Conservation (phyloP, 2,113 vertebrate genomes). For the Austrofundulus limnaeus region DNA sequence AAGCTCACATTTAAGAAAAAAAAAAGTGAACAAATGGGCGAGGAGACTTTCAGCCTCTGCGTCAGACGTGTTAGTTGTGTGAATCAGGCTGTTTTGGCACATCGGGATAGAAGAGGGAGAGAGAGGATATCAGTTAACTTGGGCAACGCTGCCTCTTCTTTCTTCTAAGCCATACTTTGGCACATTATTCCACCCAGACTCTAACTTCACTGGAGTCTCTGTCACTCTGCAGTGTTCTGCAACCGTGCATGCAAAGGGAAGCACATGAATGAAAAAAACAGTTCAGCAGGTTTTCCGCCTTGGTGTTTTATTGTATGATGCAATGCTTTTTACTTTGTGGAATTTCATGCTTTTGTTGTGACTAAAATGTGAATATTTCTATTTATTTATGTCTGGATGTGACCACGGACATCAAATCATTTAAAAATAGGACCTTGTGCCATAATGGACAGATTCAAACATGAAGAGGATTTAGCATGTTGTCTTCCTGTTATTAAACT, state of each 20-base stretch:
- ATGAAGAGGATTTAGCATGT: no score
- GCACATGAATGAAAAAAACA: constrained; percentile 22
- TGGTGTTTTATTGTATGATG: constrained; percentile 1
- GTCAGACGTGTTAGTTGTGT: constrained; percentile 64
- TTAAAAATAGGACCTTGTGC: no score
- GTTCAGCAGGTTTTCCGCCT: neutral
- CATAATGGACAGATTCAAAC: no score
- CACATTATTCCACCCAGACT: constrained; percentile 59
- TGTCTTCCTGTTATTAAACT: no score
- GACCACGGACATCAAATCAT: no score
- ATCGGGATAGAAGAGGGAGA: constrained; percentile 17
- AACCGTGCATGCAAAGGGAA: constrained; percentile 42
- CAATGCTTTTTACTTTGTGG: neutral
- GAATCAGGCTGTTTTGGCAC: constrained; percentile 70
- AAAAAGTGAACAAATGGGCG: constrained; percentile 44
- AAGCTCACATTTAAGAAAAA: constrained; percentile 45
- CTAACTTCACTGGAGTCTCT: constrained; percentile 74
- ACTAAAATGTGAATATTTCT: no score
- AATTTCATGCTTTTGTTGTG: neutral
- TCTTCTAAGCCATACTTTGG: constrained; percentile 57
- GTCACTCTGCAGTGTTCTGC: constrained; percentile 39
- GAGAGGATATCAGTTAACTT: constrained; percentile 57
- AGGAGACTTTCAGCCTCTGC: constrained; percentile 52
- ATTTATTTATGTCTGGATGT: no score
- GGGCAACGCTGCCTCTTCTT: constrained; percentile 51